A percentile compares a stretch with the other conserved stretches of the same genome.
Evolutionary conservation across 2,888 invertebrate genomes (phyloP).

Genomic region (Onthophagus sagittarius): DNA sequence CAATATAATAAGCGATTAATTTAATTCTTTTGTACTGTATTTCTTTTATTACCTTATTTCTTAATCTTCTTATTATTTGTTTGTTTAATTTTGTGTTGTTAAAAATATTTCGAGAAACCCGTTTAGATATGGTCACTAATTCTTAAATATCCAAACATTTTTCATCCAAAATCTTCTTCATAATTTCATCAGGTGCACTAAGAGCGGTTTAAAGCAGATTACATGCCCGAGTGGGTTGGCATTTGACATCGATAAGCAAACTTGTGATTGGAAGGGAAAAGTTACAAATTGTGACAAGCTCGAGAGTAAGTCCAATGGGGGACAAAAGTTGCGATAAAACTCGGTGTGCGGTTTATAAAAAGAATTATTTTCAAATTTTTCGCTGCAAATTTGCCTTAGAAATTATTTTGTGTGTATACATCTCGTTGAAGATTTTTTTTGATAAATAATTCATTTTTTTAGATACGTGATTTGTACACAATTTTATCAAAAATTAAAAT

Average conservation of each 20-base stretch:
- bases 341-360: constrained; percentile 13
- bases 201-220: constrained; percentile 93
- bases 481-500: neutral
- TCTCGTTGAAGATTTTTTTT: neutral
- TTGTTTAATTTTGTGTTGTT: neutral
- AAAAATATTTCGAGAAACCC: neutral
- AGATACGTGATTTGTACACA: neutral
- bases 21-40: neutral
- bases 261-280: constrained; percentile 98
- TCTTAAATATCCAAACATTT: constrained; percentile 26
- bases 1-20: constrained; percentile 16
- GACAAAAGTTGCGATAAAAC: constrained; percentile 16
- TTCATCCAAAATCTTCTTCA: constrained; percentile 25
- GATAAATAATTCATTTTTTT: neutral
- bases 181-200: constrained; percentile 71
- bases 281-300: constrained; percentile 94
- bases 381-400: neutral
- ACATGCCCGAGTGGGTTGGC: constrained; percentile 95
- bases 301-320: constrained; percentile 80
- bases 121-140: constrained; percentile 6
- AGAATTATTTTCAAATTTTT: neutral
- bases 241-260: constrained; percentile 97
- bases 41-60: neutral
- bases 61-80: neutral
- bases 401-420: neutral